Evolutionary conservation across 2,113 vertebrate species (phyloP).

Genomic region (Centropus unirufus): DNA sequence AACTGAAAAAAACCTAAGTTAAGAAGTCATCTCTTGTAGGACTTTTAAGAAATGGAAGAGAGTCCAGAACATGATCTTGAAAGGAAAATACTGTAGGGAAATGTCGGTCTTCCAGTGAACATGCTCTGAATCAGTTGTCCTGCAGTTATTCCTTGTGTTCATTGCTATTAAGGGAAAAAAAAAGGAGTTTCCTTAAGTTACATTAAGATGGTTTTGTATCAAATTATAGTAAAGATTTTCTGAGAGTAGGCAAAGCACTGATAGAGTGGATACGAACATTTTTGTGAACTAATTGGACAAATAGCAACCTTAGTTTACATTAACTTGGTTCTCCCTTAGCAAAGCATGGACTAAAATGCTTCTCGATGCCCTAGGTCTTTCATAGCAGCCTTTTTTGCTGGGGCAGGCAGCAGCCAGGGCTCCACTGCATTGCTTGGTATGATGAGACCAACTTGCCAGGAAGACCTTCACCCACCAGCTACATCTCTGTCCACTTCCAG

Average conservation of each 20-base stretch:
- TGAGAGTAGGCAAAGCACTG: background rate
- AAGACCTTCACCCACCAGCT: background rate
- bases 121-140: background rate
- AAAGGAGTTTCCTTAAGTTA: background rate
- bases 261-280: background rate
- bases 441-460: background rate
- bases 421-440: rapidly evolving
- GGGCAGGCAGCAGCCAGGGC: background rate
- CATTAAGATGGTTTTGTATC: rapidly evolving
- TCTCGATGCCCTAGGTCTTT: background rate
- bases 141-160: background rate
- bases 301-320: background rate
- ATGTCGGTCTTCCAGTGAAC: background rate
- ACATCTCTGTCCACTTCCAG: background rate
- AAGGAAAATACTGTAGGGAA: background rate
- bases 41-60: background rate
- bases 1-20: background rate
- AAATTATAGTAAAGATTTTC: background rate
- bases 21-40: background rate
- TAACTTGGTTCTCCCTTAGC: background rate
- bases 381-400: background rate
- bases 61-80: background rate
- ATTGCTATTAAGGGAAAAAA: background rate
- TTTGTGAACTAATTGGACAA: background rate
- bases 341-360: background rate